Evolutionary conservation across 2,797 vertebrate species (phyloP), one percentile per base, ranked within the genome.

Genomic region (Esox masquinongy): DNA sequence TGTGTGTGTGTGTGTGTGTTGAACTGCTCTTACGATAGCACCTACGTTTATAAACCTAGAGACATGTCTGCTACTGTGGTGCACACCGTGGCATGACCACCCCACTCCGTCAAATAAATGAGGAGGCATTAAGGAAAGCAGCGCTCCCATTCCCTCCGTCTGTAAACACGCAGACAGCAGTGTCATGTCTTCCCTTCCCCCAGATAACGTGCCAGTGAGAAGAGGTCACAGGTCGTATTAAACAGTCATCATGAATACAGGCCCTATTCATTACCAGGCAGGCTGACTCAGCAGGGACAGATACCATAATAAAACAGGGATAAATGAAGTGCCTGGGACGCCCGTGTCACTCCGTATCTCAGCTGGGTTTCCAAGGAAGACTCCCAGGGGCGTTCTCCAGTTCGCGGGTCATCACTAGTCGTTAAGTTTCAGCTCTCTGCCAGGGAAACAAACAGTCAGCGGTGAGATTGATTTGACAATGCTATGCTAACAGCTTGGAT

Each of bases 41-140:
- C 76, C 70, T 24, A 43, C 7, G 14, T 69, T 47, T 47, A 11
- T 47, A 19, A 79, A 80, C 83, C 80, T 66, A 36, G 77, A 85
- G 80, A 81, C 79, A 5, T 70, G 34, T n/a, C 17, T 80, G 69
- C 77, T 85, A 59, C 53, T 7, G 1, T 5, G 9, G 6, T 43
- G 84, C 86, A 34, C 86, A 80, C 69, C 77, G 63, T 5, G 70
- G 74, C 22, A 70, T 4, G 16, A 24, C 43, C 81, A 22, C 53
- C 53, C 9, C 79, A 72, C 80, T 88, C 77, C 72, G 78, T 2
- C 34, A 3, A 36, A 80, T 56, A 11, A 80, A 77, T 74, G 75
- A 86, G 70, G 74, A 74, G 50, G 69, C 51, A 43, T 77, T 75
- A 15, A 74, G 86, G 86, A 88, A 88, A 87, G 89, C 87, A 86